Evolutionary conservation across 1,140 invertebrate species (phyloP), one percentile per base, ranked within the genome.

Genomic region (Bombus haemorrhoidalis): DNA sequence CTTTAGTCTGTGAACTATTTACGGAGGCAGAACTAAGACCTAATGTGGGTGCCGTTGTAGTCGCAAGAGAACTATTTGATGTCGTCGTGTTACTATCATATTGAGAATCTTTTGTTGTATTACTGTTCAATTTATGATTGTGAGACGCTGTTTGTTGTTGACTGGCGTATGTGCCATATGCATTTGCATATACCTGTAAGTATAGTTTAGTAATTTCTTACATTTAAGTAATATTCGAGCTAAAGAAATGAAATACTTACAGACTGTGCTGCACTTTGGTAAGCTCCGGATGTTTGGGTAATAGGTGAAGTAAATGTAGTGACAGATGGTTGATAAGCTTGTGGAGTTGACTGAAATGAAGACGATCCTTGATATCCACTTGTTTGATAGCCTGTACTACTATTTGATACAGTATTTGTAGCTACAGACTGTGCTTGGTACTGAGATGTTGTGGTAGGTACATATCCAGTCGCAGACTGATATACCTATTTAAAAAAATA

Each of bases 81-180:
- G 94, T 94, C 59, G 94, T 95, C 74, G 95, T 95, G 79, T 93
- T 96, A 88, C 93, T 96, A 83, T 96, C 96, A 53, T 96, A 96
- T 59, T 95, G 95, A 76, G 95, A 96, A 85, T 96, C 96, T 88
- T 96, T 96, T 53, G 91, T 92, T 74, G 94, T 85, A 76, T 88
- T 93, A 89, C 91, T 94, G 68, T 93, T 95, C 43, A 96, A 87
- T 91, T 96, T 96, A 79, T 96, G 95, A 93, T 95, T 95, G 84
- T 95, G 95, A 81, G 95, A 93, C 80, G 90, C 91, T 69, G 95
- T 64, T 68, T 91, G 93, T 47, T 90, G 92, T 86, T 94, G 94
- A 69, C 88, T 93, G 57, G 90, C 91, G 37, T 95, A 95, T 79
- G 88, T 94, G n/a, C 88, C 91, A 47, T 95, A 95, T 0, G 93